Base-by-base conservation (phyloP, 2,797 vertebrate genomes). In the Myotis planiceps region DNA sequence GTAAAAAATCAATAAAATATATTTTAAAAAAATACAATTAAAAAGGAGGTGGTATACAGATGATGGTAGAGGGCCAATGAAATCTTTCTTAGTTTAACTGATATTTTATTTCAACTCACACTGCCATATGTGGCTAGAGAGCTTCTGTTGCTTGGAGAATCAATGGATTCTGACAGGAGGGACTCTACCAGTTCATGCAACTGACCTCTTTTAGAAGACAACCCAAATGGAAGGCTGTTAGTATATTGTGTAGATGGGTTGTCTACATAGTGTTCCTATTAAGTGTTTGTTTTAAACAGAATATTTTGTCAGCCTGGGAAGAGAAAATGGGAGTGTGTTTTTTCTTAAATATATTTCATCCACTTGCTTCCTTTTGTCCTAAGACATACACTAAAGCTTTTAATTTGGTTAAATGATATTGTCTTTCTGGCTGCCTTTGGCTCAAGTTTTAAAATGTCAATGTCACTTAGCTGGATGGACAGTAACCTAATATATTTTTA, bases 401-500 rank as follows among this genome's bases (percentile, higher is more conserved):
- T 71, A 75, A 75, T 94, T 95, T 96, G 65, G 76, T 92, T 83
- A 88, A 87, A 72, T 72, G 75, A 86, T 78, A 86, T 84, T 68
- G 37, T 90, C 58, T 93, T 51, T 65, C 32, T 13, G 63, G 15
- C 78, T 78, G 66, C 78, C 66, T 47, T 95, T 97, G 83, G 90
- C 86, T 96, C 94, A 75, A 85, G 80, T 96, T 92, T 96, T 94
- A 83, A 95, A 97, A 53, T 69, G 16, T 2, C 37, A 47, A 0
- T 90, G 1, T 96, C 79, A 13, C 32, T 89, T 87, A 90, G 66
- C 83, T 87, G 72, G 29, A 78, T 90, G 74, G 78, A 34, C 53
- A 91, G 58, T 85, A 94, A 90, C 47, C 37, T 90, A 55, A 29
- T 69, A 91, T 97, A 92, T 97, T 88, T 87, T 68, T 27, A 65